These are phyloP conservation scores for Silvanus unidentatus DNA, from an alignment of 2,888 invertebrate species.

Conservation along the genomic window DNA sequence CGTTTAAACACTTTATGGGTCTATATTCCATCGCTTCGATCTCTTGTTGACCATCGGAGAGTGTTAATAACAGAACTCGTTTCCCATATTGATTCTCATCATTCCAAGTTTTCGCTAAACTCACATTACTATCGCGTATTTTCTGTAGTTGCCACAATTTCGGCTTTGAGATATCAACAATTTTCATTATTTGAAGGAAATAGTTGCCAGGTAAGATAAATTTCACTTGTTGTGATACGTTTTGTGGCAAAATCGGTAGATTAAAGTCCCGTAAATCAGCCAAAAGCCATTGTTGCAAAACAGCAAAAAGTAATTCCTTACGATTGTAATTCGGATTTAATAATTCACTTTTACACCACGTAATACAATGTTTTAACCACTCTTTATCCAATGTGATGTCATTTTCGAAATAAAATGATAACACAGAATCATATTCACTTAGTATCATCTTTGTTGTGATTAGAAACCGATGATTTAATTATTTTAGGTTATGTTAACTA, in stretches of 20 bases:
- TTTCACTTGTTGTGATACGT: conserved; percentile 48
- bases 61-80: conserved; percentile 63
- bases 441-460: too few relatives aligned
- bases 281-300: conserved; percentile 61
- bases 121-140: conserved; percentile 44
- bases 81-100: conserved; percentile 49
- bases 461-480: too few relatives aligned
- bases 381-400: conserved; percentile 15
- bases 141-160: conserved; percentile 43
- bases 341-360: conserved; percentile 50
- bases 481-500: too few relatives aligned
- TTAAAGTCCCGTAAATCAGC: conserved; percentile 60
- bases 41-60: conserved; percentile 71
- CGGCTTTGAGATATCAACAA: conserved; percentile 57
- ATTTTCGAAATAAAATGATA: neutral
- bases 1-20: conserved; percentile 53
- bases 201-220: conserved; percentile 49
- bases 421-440: neutral
- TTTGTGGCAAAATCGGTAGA: conserved; percentile 55
- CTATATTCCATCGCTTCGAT: conserved; percentile 67
- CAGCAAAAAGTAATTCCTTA: conserved; percentile 52
- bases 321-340: conserved; percentile 41
- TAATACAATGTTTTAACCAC: conserved; percentile 49
- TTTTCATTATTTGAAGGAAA: conserved; percentile 58
- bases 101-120: conserved; percentile 51